Evolutionary conservation across 2,113 vertebrate species (phyloP), one percentile per base, ranked within the genome.

Genomic region (Narcine bancroftii): DNA sequence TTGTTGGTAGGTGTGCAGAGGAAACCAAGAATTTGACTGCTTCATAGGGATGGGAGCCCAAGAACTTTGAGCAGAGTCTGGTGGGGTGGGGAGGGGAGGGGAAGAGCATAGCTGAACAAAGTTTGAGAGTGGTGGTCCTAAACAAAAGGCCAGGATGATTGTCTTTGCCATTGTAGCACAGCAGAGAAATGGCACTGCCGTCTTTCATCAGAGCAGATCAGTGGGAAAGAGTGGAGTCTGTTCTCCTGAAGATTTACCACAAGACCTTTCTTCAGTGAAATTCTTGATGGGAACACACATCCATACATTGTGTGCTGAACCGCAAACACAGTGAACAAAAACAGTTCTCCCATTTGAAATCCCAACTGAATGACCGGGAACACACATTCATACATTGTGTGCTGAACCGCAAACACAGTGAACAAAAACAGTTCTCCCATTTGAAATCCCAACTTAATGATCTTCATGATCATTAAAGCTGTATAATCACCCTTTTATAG

Each of bases 401-500:
- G 33, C 47, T 13, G 33, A 53, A 50, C 33, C 13, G 33, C 50
- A 36, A 36, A 87, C 24, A 17, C 53, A 87, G 13, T 87, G n/a
- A 87, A 60, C 13, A 0, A 87, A 87, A 36, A n/a, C 53, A 60
- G 36, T 39, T 36, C 33, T 63, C 5, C 13, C 36, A 21, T 36
- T 3, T 53, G 56, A 85, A 85, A 85, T 60, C 81, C 6, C 81
- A n/a, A 17, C 47, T n/a, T 19, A 33, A 42, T 36, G 79, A 53
- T 60, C 56, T 60, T 36, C 81, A 36, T 87, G 53, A 36, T 15
- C 2, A 63, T 87, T n/a, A n/a, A 60, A 87, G 33, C 53, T 87
- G 81, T 36, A 85, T 85, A 85, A 60, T 85, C 53, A 85, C 81
- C 50, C 60, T 85, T 83, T 85, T 87, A 87, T 21, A 60, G 53